Evolutionary conservation across 1,140 invertebrate genomes (phyloP).

Genomic region (Drosophila chauvacae): DNA sequence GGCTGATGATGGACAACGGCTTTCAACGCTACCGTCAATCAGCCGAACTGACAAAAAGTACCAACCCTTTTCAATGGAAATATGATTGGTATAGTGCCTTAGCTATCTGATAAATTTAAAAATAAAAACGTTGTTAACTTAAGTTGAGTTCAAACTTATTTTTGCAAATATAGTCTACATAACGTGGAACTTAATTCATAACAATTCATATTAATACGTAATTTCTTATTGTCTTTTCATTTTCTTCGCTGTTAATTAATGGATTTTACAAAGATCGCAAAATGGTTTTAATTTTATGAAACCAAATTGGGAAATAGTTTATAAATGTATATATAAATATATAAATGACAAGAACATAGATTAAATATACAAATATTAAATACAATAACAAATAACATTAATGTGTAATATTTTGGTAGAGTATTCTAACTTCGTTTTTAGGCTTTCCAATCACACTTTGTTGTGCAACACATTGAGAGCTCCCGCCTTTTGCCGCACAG

Average conservation of each 20-base stretch:
- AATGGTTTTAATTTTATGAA: not conserved
- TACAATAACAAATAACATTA: not conserved
- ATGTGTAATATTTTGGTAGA: not conserved
- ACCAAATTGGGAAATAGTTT: not conserved
- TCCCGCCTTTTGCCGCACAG: constrained; percentile 13
- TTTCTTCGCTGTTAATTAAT: not conserved
- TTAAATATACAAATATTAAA: not conserved
- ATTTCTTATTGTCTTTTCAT: too few relatives aligned
- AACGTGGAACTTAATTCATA: not conserved
- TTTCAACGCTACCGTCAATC: constrained; percentile 76
- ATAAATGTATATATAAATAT: too few relatives aligned
- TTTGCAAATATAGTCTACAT: not conserved
- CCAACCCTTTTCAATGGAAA: constrained; percentile 37
- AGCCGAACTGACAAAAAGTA: constrained; percentile 49
- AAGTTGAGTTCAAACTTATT: not conserved
- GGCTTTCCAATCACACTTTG: constrained; percentile 46
- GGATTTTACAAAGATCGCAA: too few relatives aligned
- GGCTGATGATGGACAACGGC: constrained; percentile 67
- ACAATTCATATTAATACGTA: too few relatives aligned
- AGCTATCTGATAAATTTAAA: too few relatives aligned
- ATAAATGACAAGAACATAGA: too few relatives aligned
- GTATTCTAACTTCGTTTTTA: constrained; percentile 3
- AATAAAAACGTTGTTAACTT: not conserved
- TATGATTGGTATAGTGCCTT: not conserved
- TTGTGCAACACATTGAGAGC: constrained; percentile 56